These are phyloP conservation scores for Spilogale gracilis DNA, from an alignment of 2,113 vertebrate genomes.

Conservation along the genomic window DNA sequence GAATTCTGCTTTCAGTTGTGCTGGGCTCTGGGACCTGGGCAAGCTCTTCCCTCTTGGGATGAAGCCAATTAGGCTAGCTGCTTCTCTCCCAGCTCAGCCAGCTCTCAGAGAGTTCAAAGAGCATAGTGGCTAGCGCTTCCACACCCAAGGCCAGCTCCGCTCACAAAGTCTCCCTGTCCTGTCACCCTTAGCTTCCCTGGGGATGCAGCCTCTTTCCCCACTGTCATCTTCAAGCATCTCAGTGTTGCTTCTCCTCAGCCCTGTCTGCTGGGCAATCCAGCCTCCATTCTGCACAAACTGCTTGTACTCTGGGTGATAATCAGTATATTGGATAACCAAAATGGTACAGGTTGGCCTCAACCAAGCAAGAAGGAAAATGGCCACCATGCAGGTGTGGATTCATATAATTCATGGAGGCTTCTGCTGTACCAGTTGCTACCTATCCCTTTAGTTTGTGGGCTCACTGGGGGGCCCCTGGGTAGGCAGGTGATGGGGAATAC, in stretches of 20 bases:
- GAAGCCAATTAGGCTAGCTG: neutral
- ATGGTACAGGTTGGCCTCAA: neutral
- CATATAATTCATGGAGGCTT: neutral
- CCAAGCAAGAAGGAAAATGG: neutral
- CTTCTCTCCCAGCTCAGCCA: neutral
- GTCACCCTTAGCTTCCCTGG: neutral
- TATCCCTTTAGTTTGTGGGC: neutral
- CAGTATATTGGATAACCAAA: neutral
- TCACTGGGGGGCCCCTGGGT: neutral
- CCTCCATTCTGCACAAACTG: neutral
- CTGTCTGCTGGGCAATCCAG: neutral
- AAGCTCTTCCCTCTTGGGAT: neutral
- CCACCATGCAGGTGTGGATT: neutral
- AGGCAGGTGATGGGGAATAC: neutral
- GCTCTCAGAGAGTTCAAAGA: neutral
- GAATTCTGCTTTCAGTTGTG: slow-evolving; percentile 18
- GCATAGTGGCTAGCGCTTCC: neutral
- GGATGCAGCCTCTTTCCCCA: neutral
- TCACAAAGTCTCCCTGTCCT: neutral
- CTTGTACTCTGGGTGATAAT: neutral
- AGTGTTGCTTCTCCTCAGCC: neutral
- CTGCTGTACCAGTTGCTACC: neutral
- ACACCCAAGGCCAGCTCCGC: neutral
- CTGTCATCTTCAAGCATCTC: neutral
- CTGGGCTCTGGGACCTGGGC: neutral